Conservation (phyloP, 92 coral and sea anemone genomes). For the Virgularia gustaviana region DNA sequence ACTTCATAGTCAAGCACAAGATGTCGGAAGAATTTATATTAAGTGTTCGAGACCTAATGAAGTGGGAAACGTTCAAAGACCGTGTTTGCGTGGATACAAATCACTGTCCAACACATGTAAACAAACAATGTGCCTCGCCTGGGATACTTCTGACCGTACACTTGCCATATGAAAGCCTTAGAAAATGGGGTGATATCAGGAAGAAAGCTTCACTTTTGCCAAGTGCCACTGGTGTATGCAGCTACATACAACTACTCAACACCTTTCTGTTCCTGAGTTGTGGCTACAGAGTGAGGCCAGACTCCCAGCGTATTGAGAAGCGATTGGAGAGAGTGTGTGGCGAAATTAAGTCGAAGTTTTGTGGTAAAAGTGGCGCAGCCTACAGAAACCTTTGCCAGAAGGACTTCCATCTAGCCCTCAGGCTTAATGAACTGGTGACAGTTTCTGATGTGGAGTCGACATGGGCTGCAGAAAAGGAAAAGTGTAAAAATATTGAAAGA, state of each 20-base stretch:
- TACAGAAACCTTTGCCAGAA: slow-evolving; percentile 18
- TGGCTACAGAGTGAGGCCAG: slow-evolving; percentile 20
- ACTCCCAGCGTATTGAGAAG: slow-evolving; percentile 4
- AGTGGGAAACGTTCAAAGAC: slow-evolving; percentile 18
- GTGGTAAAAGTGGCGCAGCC: slow-evolving; percentile 37
- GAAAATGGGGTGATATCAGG: slow-evolving; percentile 34
- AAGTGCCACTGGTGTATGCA: neutral
- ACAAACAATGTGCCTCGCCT: slow-evolving; percentile 12
- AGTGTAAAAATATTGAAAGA: slow-evolving; percentile 8
- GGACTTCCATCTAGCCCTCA: slow-evolving; percentile 1
- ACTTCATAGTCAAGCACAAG: neutral
- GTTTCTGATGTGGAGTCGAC: slow-evolving; percentile 21
- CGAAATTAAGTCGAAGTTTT: slow-evolving; percentile 18
- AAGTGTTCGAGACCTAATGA: slow-evolving; percentile 2
- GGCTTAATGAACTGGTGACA: slow-evolving; percentile 13
- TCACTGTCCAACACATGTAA: slow-evolving; percentile 31
- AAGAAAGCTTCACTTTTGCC: slow-evolving; percentile 1
- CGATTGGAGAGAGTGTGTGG: slow-evolving; percentile 19
- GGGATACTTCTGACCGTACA: slow-evolving; percentile 34
- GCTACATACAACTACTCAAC: slow-evolving; percentile 31
- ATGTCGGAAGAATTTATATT: slow-evolving; percentile 1
- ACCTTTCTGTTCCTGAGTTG: slow-evolving; percentile 1
- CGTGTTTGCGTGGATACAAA: slow-evolving; percentile 23
- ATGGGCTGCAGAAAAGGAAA: neutral
- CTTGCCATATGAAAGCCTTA: slow-evolving; percentile 17